Evolutionary conservation across 2,888 invertebrate species (phyloP).

Genomic region (Maniola hyperantus): DNA sequence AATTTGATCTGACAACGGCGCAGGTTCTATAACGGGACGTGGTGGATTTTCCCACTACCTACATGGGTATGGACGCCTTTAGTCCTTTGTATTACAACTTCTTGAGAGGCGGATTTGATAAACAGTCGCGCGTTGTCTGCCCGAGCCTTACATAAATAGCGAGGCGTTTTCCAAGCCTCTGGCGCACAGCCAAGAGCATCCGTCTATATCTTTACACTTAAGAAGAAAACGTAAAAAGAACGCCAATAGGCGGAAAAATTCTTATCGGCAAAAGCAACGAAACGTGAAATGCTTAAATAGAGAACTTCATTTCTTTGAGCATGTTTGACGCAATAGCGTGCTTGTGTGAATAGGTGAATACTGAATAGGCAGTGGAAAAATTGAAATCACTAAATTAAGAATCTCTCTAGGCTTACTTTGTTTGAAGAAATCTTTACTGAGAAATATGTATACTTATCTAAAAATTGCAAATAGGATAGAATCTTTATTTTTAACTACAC

Average conservation of each 20-base stretch:
- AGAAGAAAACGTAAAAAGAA: slow-evolving; percentile 49
- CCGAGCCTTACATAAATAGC: slow-evolving; percentile 41
- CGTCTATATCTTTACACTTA: slow-evolving; percentile 50
- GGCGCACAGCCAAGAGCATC: slow-evolving; percentile 48
- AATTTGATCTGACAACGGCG: too few relatives aligned
- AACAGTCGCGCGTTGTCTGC: neutral
- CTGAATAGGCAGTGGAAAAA: neutral
- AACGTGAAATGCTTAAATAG: slow-evolving; percentile 22
- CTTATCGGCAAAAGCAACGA: slow-evolving; percentile 26
- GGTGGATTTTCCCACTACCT: too few relatives aligned
- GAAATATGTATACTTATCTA: neutral
- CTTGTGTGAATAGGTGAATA: neutral
- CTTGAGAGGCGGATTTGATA: neutral
- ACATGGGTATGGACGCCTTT: too few relatives aligned
- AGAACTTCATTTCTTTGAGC: slow-evolving; percentile 12
- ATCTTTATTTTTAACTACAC: too few relatives aligned
- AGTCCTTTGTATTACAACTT: neutral
- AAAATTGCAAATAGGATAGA: neutral
- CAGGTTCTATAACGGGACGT: too few relatives aligned
- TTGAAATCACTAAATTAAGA: slow-evolving; percentile 2
- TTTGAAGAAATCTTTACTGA: neutral
- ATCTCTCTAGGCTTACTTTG: neutral
- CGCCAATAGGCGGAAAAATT: slow-evolving; percentile 34
- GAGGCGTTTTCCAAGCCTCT: slow-evolving; percentile 43
- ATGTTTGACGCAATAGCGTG: slow-evolving; percentile 8